Evolutionary conservation across 2,888 invertebrate species (phyloP).

Genomic region (Apamea epomidion): DNA sequence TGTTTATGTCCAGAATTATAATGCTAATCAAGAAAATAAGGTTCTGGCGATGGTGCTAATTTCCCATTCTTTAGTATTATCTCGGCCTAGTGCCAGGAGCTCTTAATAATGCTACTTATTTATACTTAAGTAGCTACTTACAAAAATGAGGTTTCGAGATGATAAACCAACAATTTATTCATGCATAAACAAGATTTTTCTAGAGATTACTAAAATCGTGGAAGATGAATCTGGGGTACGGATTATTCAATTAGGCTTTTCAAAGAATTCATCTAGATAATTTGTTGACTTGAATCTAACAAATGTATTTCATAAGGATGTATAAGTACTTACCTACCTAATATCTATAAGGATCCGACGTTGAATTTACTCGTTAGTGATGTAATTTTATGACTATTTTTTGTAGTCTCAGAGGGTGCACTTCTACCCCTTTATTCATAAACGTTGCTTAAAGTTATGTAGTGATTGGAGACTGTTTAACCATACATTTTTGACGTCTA

Average conservation of each 20-base stretch:
- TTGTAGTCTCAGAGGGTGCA: neutral
- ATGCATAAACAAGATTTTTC: neutral
- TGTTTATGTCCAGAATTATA: conserved; percentile 1
- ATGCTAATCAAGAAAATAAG: neutral
- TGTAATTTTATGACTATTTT: neutral
- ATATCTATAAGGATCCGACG: neutral
- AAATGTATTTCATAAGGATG: neutral
- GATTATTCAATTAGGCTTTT: neutral
- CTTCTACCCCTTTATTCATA: neutral
- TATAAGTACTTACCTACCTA: neutral
- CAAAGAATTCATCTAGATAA: neutral
- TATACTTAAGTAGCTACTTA: neutral
- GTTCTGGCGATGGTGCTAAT: neutral
- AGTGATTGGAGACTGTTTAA: neutral
- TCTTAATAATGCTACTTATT: conserved; percentile 13
- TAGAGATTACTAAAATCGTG: neutral
- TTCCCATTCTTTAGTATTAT: conserved; percentile 11
- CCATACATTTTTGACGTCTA: neutral
- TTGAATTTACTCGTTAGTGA: neutral
- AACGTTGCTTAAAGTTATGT: neutral
- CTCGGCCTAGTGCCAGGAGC: conserved; percentile 1
- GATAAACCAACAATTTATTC: neutral
- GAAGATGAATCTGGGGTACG: neutral
- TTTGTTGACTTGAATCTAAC: neutral
- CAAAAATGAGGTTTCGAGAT: neutral